A percentile compares a stretch with the other conserved stretches of the same genome.
These are phyloP conservation scores for Corynorhinus townsendii DNA, from an alignment of 2,113 vertebrate genomes.

Conservation along the genomic window DNA sequence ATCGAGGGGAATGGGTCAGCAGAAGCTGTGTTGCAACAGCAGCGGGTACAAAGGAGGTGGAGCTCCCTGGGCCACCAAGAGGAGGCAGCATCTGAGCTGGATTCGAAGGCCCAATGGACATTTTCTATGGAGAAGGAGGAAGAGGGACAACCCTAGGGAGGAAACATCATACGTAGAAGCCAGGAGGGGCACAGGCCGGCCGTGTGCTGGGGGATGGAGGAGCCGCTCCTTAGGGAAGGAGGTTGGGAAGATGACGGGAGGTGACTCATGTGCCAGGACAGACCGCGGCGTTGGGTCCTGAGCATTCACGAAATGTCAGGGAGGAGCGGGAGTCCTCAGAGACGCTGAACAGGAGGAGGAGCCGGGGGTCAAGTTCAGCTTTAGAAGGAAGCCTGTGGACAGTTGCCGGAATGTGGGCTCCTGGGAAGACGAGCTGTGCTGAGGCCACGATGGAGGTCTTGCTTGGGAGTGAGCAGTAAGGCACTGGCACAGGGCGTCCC, in stretches of 20 bases:
- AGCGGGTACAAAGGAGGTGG: background rate
- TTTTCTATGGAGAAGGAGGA: background rate
- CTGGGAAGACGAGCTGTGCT: background rate
- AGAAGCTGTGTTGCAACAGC: fast-evolving
- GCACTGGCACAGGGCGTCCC: background rate
- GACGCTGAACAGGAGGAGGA: background rate
- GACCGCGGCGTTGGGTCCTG: background rate
- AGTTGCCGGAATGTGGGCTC: background rate
- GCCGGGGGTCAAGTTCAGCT: background rate
- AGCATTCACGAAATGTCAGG: background rate
- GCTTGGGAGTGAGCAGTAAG: background rate
- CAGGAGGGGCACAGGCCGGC: background rate
- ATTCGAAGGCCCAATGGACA: background rate
- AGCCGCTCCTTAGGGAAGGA: too few relatives aligned
- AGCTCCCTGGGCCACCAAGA: fast-evolving
- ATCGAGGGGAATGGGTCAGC: fast-evolving
- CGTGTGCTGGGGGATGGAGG: background rate
- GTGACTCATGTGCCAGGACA: too few relatives aligned
- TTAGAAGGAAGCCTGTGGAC: background rate
- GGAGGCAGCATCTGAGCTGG: too few relatives aligned
- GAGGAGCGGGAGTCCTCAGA: fast-evolving
- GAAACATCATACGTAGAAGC: background rate
- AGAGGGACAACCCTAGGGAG: background rate
- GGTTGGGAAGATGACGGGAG: background rate
- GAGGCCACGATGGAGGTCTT: background rate